Evolutionary conservation across 2,888 invertebrate species (phyloP).

Genomic region (Eupithecia vulgata): DNA sequence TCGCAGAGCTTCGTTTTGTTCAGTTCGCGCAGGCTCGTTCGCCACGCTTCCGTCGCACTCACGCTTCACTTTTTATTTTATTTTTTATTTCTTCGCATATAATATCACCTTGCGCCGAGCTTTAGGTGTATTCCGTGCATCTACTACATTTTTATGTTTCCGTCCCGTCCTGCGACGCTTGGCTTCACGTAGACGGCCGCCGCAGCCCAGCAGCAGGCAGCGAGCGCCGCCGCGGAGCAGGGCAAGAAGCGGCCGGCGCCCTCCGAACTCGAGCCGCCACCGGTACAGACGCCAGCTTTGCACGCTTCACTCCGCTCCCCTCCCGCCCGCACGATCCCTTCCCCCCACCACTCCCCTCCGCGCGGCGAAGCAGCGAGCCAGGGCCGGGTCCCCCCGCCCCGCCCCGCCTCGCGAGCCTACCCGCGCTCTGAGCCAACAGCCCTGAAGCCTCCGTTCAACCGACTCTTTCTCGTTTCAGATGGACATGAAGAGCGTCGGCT

Average conservation of each 20-base stretch:
- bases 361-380: conserved; percentile 56
- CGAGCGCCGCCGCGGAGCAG: conserved; percentile 89
- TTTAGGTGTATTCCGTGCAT: conserved; percentile 85
- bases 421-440: conserved; percentile 60
- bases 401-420: conserved; percentile 58
- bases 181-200: conserved; percentile 83
- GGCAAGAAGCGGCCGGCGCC: conserved; percentile 97
- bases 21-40: conserved; percentile 75
- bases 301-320: conserved; percentile 83
- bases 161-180: conserved; percentile 84
- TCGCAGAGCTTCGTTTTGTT: conserved; percentile 80
- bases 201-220: conserved; percentile 86
- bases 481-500: conserved; percentile 98
- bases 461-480: conserved; percentile 90
- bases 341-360: conserved; percentile 61
- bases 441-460: conserved; percentile 69
- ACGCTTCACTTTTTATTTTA: conserved; percentile 80
- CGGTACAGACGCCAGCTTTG: conserved; percentile 93
- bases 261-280: conserved; percentile 87
- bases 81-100: conserved; percentile 80
- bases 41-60: conserved; percentile 84
- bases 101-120: conserved; percentile 82
- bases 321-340: conserved; percentile 62
- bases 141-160: conserved; percentile 84
- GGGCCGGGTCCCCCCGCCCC: conserved; percentile 61